Base-by-base conservation (phyloP, 2,113 vertebrate species). In the Nothocercus nigrocapillus region DNA sequence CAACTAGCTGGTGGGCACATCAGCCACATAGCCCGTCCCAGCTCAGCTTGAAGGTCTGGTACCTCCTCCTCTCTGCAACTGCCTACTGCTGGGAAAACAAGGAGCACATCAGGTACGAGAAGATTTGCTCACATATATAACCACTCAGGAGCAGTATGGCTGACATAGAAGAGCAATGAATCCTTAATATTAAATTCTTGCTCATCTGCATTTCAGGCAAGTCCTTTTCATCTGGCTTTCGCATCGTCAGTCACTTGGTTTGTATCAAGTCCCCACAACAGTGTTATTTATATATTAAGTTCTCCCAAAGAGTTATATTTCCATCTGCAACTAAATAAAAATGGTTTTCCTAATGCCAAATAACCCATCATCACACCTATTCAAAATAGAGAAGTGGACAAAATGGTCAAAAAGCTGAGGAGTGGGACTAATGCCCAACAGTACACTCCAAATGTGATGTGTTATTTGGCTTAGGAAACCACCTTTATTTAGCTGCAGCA, bases 151-250 rank as follows among this genome's bases (percentile, higher is more conserved):
- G 0, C 82, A 42, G 15, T 36, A 20, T 18, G 87, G 62, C 69
- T 75, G 32, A 63, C 21, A 56, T 61, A 84, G 42, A 95, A 82
- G 42, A 93, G 56, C 49, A 38, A 14, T 7, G 73, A 72, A 78
- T 34, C 42, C 8, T 11, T 86, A 93, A 89, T 75, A 64, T 0
- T 17, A 77, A 75, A 42, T 5, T 59, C 45, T 70, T 81, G 45
- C 36, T 79, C 49, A 87, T 68, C 16, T 64, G 38, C 69, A 82
- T 84, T 89, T 86, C 66, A 89, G 67, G 47, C 59, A 66, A 81
- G 19, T 81, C 25, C 17, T 64, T 87, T 96, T 90, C 14, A 84
- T 68, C 59, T 58, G 53, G 32, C 64, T 78, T 86, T 83, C 79
- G 81, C 93, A 49, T 30, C 12, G 20, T 49, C 83, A 88, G 68